Base-by-base conservation (phyloP, 1,140 invertebrate genomes). In the Zaprionus tsacasi region DNA sequence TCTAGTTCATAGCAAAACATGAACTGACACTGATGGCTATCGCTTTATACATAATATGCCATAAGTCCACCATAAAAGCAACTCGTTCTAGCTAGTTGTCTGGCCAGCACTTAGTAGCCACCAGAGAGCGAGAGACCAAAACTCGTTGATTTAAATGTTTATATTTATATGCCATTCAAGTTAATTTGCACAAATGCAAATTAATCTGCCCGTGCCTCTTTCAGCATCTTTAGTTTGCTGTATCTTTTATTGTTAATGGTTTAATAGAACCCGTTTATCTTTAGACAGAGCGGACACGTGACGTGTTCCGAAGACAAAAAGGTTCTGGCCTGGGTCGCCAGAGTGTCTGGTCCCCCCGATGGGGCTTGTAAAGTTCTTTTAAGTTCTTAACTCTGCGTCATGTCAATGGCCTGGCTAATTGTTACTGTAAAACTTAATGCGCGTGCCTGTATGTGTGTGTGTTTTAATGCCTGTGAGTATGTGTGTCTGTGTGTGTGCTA, bases 111-210 rank as follows among this genome's bases (percentile, higher is more conserved):
- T 77, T 77, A 76, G 60, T 48, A 54, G 66, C 57, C 40, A 12
- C 3, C 27, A 30, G 6, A 30, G 27, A 2, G 27, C 6, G 27
- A 30, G 45, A n/a, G 56, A 55, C 33, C 33, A 70, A 70, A 68
- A 75, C 64, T 58, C 43, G 65, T 76, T 79, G 77, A 89, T 85
- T 85, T 89, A 89, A 89, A 88, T 88, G 81, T 71, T 83, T 85
- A 89, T 85, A 78, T 81, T 74, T 89, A 83, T 89, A 88, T 57
- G 77, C 74, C 77, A 87, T 87, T 87, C 78, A 74, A 89, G 69
- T 78, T 79, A 88, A 88, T 88, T 88, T 88, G 85, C 74, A 79
- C 85, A 85, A 78, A 89, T 78, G 74, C 81, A 83, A 88, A 88
- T 88, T 70, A 66, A 65, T 55, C 50, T 55, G 36, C n/a, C 3